Percentiles rank a stretch among this genome's conserved stretches.
These are phyloP conservation scores for Campaea margaritaria DNA, from an alignment of 2,888 invertebrate genomes.

Conservation along the genomic window DNA sequence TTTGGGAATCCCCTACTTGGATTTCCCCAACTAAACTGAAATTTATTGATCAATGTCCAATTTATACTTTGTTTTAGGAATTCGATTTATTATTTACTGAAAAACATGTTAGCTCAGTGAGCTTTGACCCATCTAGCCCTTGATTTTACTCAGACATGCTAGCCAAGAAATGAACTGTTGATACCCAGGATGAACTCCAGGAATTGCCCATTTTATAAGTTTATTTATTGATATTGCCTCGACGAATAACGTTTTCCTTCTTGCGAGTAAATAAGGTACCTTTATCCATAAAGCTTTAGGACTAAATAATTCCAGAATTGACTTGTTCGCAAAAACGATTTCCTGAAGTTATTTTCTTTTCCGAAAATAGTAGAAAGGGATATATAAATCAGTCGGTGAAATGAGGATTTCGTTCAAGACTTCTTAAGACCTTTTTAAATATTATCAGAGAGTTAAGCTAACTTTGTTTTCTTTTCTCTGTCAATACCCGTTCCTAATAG, in stretches of 20 bases:
- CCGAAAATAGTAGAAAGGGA: not conserved
- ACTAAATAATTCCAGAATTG: slow-evolving; percentile 15
- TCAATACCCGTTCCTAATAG: no score
- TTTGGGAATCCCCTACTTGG: no score
- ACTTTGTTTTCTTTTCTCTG: no score
- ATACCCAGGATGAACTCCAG: slow-evolving; percentile 6
- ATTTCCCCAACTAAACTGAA: no score
- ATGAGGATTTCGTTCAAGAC: no score
- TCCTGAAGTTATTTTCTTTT: slow-evolving; percentile 2
- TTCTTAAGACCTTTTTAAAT: no score
- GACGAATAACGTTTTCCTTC: slow-evolving; percentile 14
- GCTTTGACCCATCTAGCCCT: not conserved
- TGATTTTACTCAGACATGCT: slow-evolving; percentile 3
- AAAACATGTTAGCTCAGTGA: not conserved
- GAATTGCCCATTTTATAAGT: slow-evolving; percentile 12
- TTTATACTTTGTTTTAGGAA: no score
- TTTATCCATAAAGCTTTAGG: slow-evolving; percentile 18
- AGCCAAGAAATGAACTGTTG: slow-evolving; percentile 10
- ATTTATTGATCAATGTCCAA: no score
- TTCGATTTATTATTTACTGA: no score
- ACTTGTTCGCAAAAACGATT: slow-evolving; percentile 1
- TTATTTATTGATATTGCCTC: slow-evolving; percentile 18
- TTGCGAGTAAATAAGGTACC: slow-evolving; percentile 14
- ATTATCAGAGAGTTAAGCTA: no score
- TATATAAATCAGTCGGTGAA: no score